phyloP scores from a whole-genome alignment of 2,797 vertebrate species.

The Spinibarbus caldwelli region DNA sequence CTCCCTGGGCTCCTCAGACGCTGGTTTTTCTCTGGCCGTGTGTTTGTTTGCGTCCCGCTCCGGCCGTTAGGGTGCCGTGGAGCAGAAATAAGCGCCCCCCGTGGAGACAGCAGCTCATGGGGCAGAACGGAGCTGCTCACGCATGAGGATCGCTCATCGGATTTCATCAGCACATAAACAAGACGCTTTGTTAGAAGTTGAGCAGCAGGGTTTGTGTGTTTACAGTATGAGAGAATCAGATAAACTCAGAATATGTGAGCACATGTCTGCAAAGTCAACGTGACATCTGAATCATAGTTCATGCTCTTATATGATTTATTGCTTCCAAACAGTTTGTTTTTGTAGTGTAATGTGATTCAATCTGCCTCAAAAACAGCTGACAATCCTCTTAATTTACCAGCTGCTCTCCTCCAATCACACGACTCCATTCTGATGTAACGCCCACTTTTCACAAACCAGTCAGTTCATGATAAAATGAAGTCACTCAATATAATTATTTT shows the following conservation, averaged over 20 bases:
- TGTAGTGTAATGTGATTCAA: not conserved
- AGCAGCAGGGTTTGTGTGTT: not conserved
- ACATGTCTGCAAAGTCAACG: not conserved
- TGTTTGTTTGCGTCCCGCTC: conserved; percentile 35
- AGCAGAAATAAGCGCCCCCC: conserved; percentile 46
- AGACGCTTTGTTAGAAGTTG: not conserved
- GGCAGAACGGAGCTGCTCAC: conserved; percentile 55
- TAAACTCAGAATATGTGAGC: conserved; percentile 22
- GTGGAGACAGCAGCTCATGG: conserved; percentile 45
- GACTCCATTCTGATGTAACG: too few relatives aligned
- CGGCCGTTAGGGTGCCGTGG: conserved; percentile 29
- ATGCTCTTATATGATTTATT: not conserved
- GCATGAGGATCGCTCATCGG: conserved; percentile 55
- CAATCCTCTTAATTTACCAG: not conserved
- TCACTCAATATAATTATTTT: too few relatives aligned
- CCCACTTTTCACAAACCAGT: not conserved
- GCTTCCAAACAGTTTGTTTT: not conserved
- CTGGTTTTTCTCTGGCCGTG: not conserved
- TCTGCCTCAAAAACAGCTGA: not conserved
- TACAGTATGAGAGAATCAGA: not conserved
- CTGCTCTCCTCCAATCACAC: not conserved
- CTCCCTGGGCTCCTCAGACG: not conserved
- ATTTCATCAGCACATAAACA: conserved; percentile 56
- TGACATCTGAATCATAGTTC: not conserved
- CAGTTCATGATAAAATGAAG: not conserved